Conservation (phyloP, 2,113 vertebrate genomes). For the Clupea harengus region DNA sequence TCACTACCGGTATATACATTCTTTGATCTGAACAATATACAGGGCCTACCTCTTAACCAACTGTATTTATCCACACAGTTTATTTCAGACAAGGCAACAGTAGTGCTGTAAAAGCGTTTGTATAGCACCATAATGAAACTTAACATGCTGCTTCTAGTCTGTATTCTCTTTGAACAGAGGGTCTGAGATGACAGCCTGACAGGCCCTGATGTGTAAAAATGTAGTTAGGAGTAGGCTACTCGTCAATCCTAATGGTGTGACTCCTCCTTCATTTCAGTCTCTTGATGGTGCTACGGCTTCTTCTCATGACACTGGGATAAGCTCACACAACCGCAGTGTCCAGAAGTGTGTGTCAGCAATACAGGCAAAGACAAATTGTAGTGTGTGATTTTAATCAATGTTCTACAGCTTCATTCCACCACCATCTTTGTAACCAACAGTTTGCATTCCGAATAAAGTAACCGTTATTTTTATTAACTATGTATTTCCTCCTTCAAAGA, state of each 20-base stretch:
- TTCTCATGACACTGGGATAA: slow-evolving; percentile 58
- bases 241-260: slow-evolving; percentile 12
- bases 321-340: background rate
- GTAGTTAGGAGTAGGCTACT: background rate
- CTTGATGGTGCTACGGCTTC: slow-evolving; percentile 85
- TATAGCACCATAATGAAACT: no score
- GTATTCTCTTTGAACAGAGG: background rate
- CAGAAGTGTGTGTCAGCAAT: background rate
- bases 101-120: background rate
- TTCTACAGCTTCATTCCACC: background rate
- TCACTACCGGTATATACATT: no score
- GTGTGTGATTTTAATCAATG: background rate
- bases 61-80: background rate
- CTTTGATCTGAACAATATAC: background rate
- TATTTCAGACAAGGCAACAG: background rate
- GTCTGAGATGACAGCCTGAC: background rate
- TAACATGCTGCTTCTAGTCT: background rate
- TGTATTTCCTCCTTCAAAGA: background rate
- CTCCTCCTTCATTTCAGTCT: slow-evolving; percentile 72
- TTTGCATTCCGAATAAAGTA: background rate
- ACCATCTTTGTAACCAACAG: background rate
- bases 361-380: background rate
- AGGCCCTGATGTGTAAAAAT: background rate
- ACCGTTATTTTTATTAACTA: background rate
- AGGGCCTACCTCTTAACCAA: background rate